Evolutionary conservation across 2,113 vertebrate genomes (phyloP).

Genomic region (Herpailurus yagouaroundi): DNA sequence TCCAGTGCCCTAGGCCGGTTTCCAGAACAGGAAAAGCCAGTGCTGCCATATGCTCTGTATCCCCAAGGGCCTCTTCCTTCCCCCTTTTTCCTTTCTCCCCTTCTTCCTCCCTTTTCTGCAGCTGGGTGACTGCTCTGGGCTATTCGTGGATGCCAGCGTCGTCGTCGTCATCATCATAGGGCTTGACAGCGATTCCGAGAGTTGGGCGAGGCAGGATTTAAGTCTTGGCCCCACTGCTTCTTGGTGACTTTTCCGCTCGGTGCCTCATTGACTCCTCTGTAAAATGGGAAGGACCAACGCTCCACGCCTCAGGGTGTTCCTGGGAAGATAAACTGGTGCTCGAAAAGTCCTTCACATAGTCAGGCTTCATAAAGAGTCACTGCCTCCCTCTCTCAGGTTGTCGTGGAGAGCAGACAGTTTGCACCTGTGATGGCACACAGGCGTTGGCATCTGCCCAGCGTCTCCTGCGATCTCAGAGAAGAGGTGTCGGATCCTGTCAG

Average conservation of each 20-base stretch:
- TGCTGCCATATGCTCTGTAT: not conserved
- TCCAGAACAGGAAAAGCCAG: not conserved
- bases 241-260: not conserved
- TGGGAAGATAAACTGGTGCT: not conserved
- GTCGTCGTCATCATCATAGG: not conserved
- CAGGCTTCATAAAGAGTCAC: not conserved
- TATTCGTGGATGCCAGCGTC: not conserved
- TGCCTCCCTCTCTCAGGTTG: not conserved
- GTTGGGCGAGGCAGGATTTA: not conserved
- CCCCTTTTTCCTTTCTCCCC: not conserved
- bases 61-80: not conserved
- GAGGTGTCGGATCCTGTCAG: not conserved
- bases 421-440: not conserved
- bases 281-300: not conserved
- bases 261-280: not conserved
- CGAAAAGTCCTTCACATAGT: fast-evolving
- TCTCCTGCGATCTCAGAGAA: not conserved
- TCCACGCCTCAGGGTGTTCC: fast-evolving
- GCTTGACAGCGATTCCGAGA: fast-evolving
- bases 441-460: not conserved
- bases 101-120: not conserved
- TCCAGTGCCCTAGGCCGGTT: not conserved
- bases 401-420: not conserved
- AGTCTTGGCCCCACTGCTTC: not conserved
- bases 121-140: not conserved